Evolutionary conservation across 2,113 vertebrate species (phyloP).

Genomic region (Periophthalmodon schlosseri): DNA sequence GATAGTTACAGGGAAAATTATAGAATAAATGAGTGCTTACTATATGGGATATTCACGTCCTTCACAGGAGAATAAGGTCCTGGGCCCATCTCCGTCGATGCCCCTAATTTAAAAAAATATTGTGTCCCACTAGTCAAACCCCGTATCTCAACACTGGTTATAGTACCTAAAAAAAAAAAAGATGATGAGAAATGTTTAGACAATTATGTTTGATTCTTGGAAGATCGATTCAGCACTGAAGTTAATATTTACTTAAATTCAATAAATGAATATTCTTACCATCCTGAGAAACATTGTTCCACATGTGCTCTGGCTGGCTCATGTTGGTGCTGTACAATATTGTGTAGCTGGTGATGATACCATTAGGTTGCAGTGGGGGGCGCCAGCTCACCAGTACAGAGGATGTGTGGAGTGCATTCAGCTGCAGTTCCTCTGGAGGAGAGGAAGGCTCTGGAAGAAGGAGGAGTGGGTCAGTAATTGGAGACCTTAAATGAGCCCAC

Average conservation of each 20-base stretch:
- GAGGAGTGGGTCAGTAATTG: constrained; percentile 58
- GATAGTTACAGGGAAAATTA: not conserved
- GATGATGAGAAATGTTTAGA: not conserved
- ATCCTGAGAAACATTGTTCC: constrained; percentile 88
- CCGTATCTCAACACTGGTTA: constrained; percentile 86
- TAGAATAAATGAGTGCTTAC: constrained; percentile 43
- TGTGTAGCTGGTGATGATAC: constrained; percentile 88
- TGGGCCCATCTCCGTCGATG: constrained; percentile 87
- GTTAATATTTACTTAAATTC: not conserved
- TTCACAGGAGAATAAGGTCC: constrained; percentile 90
- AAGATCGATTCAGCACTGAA: not conserved
- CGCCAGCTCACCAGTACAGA: constrained; percentile 93
- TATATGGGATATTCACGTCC: constrained; percentile 86
- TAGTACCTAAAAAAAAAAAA: constrained; percentile 78
- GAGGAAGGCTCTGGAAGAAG: constrained; percentile 84
- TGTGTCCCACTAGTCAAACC: constrained; percentile 85
- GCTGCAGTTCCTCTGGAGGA: constrained; percentile 87
- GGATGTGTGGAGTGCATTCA: constrained; percentile 85
- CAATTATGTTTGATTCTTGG: not conserved
- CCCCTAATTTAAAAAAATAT: constrained; percentile 96
- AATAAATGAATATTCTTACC: constrained; percentile 73
- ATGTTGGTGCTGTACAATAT: constrained; percentile 88
- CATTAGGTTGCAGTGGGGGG: constrained; percentile 91
- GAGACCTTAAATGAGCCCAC: constrained; percentile 44
- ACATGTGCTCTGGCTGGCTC: constrained; percentile 87